Evolutionary conservation across 2,888 invertebrate species (phyloP), one percentile per base, ranked within the genome.

Genomic region (Pandemis corylana): DNA sequence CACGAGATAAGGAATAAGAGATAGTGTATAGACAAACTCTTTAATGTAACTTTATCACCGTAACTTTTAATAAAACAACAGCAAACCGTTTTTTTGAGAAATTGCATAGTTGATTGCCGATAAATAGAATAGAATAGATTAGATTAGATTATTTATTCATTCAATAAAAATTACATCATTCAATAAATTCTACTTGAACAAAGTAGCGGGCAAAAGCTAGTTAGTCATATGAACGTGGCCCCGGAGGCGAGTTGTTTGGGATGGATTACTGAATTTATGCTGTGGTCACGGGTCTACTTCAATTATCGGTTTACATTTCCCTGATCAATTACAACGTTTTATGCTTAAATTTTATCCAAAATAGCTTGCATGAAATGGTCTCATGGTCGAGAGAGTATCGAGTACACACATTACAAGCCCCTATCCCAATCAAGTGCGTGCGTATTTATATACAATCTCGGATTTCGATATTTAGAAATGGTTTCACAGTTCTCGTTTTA

Each of bases 221-320:
- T 36, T 36, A 36, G 3, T 13, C 5, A 12, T 13, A n/a, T 13
- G n/a, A 51, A 20, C 15, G 56, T 9, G 7, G 3, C 9, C 9
- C 1, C 1, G 7, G 7, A 7, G 9, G 9, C 56, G 4, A 2
- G 56, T 20, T 56, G 56, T 9, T 20, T 56, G 56, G 7, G 20
- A 56, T 7, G 2, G 13, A 7, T 15, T 20, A 20, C 56, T 56
- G 20, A 2, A 6, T 20, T 7, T 56, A 56, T 7, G 20, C 56
- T 56, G 20, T 7, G 56, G 15, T 12, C 10, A 59, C 59, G 28
- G 28, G 28, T 28, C 28, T 7, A 28, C 5, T 59, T 59, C 10
- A 28, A 59, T 59, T 28, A 59, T 59, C 28, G 28, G 28, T 59
- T 28, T 59, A 59, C 59, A 59, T 59, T 59, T 59, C 59, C 59